These are phyloP conservation scores for Capromys pilorides DNA, from an alignment of 2,797 vertebrate genomes.

Conservation along the genomic window DNA sequence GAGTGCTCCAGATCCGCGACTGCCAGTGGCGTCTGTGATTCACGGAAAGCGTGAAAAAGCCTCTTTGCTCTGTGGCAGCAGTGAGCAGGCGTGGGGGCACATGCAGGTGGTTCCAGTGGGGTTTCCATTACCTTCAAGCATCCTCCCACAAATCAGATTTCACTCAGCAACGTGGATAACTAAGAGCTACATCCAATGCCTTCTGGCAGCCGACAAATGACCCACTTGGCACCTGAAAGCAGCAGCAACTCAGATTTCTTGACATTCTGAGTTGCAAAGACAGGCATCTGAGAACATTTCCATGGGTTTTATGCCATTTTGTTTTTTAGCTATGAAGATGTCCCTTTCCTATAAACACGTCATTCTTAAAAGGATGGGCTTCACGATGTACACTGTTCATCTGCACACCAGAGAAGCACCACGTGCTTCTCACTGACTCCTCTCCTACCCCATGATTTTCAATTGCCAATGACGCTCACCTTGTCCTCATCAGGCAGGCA, in stretches of 20 bases:
- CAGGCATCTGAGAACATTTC: not conserved
- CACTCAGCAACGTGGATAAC: not conserved
- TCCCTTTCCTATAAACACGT: not conserved
- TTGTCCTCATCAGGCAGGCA: too few relatives aligned
- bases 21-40: not conserved
- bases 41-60: not conserved
- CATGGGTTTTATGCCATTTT: not conserved
- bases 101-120: not conserved
- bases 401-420: not conserved
- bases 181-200: not conserved
- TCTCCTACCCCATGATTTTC: not conserved
- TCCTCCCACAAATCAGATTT: not conserved
- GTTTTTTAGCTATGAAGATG: not conserved
- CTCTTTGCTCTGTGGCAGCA: not conserved
- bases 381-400: not conserved
- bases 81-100: not conserved
- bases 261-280: not conserved
- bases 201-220: not conserved
- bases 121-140: not conserved
- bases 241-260: not conserved
- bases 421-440: not conserved
- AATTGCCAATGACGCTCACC: not conserved
- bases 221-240: not conserved
- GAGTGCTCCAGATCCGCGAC: not conserved
- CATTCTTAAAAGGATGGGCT: not conserved